Conservation (phyloP, 2,113 vertebrate species). For the Trematocara marginatum region DNA sequence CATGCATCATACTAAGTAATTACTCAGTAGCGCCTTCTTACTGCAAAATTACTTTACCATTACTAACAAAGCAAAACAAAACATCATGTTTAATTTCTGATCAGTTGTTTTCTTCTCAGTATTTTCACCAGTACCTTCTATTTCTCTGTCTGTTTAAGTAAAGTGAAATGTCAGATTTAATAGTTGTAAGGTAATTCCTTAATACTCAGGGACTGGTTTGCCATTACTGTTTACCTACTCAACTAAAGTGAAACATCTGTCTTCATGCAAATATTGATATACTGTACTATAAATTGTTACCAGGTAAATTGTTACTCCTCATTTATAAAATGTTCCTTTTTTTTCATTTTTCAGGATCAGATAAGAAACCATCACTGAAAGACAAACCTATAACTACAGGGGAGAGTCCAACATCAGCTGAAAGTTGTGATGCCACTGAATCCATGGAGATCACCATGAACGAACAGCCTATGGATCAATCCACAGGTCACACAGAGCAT, state of each 20-base stretch:
- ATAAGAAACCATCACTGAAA: neutral
- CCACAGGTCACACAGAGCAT: constrained; percentile 12
- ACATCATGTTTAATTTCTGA: neutral
- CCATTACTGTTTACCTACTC: neutral
- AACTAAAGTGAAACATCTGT: neutral
- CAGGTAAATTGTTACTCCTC: neutral
- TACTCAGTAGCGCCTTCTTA: neutral
- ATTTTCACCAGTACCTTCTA: neutral
- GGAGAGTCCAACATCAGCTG: neutral
- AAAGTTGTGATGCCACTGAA: neutral
- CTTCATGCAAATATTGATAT: neutral
- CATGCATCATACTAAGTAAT: neutral
- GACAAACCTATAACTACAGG: neutral
- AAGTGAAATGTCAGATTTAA: neutral
- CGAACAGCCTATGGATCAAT: neutral
- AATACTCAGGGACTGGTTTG: neutral
- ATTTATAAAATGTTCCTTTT: neutral
- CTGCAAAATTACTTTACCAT: neutral
- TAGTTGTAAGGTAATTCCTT: neutral
- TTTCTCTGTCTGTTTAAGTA: neutral
- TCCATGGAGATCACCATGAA: neutral
- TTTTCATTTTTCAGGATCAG: neutral
- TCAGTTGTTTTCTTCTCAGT: neutral
- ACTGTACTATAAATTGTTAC: neutral
- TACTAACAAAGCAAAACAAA: neutral